Evolutionary conservation across 2,113 vertebrate species (phyloP).

Genomic region (Saguinus midas): DNA sequence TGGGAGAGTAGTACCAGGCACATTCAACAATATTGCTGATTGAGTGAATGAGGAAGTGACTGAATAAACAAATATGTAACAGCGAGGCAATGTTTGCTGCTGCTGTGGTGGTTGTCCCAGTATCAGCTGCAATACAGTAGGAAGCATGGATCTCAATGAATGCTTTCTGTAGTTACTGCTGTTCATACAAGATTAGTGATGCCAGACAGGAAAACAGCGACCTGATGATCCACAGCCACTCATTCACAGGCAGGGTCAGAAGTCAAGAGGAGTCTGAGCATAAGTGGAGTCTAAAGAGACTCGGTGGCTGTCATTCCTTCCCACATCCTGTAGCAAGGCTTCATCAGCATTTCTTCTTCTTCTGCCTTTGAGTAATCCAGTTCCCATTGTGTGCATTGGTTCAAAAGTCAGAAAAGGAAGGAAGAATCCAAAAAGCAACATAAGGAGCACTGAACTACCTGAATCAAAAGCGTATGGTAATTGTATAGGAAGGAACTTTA

Average conservation of each 20-base stretch:
- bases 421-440: background rate
- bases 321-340: background rate
- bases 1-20: background rate
- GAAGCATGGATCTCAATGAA: background rate
- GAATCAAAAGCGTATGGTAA: background rate
- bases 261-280: background rate
- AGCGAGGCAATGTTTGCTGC: background rate
- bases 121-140: background rate
- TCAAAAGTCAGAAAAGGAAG: background rate
- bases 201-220: background rate
- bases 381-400: background rate
- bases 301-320: background rate
- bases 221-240: background rate
- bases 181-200: background rate
- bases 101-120: background rate
- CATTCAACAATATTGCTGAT: background rate
- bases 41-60: background rate
- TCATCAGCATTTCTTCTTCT: background rate
- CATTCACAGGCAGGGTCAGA: background rate
- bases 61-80: background rate
- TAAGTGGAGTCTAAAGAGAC: background rate
- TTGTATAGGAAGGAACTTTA: background rate
- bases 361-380: background rate
- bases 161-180: background rate
- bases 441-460: background rate